Evolutionary conservation across 2,113 vertebrate species (phyloP), one percentile per base, ranked within the genome.

Genomic region (Motacilla tschutschensis): DNA sequence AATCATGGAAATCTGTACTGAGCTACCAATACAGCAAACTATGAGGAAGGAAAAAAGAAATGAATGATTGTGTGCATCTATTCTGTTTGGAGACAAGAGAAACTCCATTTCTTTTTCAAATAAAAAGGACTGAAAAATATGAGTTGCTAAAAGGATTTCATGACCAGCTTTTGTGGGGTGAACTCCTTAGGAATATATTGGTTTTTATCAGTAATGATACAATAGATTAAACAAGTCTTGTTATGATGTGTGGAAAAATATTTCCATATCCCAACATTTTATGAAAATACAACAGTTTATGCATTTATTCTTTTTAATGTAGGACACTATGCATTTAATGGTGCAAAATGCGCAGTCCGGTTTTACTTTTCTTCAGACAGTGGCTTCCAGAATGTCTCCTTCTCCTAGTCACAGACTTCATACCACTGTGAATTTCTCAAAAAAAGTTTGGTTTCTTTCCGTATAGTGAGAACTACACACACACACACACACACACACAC

Each of bases 401-500:
- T 35, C 43, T 89, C 14, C 35, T 50, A 43, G 13, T 7, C 10
- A 17, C 10, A 2, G 8, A 15, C 24, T 43, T 76, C 33, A 14
- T 70, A 38, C 4, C 16, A 24, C 7, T 36, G 6, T 25, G 13
- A 41, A 73, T 54, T 79, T 77, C 35, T 65, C 14, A 69, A 72
- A 64, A 55, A 74, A 63, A 53, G 0, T 40, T 85, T 81, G 4
- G 5, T 15, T 83, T 84, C 12, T 82, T 84, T 82, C 79, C 22
- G 7, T 47, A 12, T 1, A 28, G 7, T 28, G 7, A 40, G 12
- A 76, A 77, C 28, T 40, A 12, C 6, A 24, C 5, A 17, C 10
- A 41, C 5, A 12, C 0, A n/a, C 24, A 22, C 7, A 9, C 0
- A 36, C 17, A 29, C 1, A 50, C 10, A 29, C 2, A 9, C 1